A percentile compares a stretch with the other conserved stretches of the same genome.
Evolutionary conservation across 2,113 vertebrate genomes (phyloP).

Genomic region (Gnathochromis pfefferi): DNA sequence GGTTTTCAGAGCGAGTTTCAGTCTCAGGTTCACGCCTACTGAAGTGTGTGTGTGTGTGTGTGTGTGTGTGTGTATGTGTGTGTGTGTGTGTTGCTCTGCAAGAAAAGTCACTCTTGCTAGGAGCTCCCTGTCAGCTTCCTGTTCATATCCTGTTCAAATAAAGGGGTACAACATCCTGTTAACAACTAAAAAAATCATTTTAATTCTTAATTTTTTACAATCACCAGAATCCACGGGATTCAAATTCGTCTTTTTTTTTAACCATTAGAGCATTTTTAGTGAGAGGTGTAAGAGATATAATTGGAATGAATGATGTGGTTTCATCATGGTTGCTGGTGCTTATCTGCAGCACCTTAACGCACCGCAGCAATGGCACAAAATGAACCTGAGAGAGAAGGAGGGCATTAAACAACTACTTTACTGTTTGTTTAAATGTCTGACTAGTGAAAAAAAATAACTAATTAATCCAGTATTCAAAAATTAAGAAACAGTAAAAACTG

Average conservation of each 20-base stretch:
- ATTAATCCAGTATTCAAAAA: background rate
- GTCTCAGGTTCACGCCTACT: slow-evolving; percentile 1
- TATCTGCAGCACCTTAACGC: background rate
- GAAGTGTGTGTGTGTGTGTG: background rate
- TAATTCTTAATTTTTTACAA: background rate
- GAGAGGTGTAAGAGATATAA: background rate
- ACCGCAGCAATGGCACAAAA: background rate
- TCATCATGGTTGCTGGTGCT: background rate
- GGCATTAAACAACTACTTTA: background rate
- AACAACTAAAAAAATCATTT: background rate
- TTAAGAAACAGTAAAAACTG: background rate
- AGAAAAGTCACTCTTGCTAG: slow-evolving; percentile 17
- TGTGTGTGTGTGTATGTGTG: background rate
- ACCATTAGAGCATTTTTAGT: background rate
- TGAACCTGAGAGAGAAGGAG: too few species aligned
- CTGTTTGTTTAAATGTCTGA: rapidly evolving
- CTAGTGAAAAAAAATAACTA: rapidly evolving
- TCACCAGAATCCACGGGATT: background rate
- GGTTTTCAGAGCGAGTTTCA: slow-evolving; percentile 29
- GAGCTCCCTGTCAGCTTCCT: slow-evolving; percentile 51
- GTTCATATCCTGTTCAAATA: slow-evolving; percentile 22
- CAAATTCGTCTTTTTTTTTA: rapidly evolving
- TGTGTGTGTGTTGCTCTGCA: slow-evolving; percentile 27
- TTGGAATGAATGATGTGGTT: background rate
- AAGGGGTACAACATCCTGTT: slow-evolving; percentile 8